Evolutionary conservation across 92 coral and sea anemone species (phyloP), one percentile per base, ranked within the genome.

Genomic region (Phymanthus crucifer): DNA sequence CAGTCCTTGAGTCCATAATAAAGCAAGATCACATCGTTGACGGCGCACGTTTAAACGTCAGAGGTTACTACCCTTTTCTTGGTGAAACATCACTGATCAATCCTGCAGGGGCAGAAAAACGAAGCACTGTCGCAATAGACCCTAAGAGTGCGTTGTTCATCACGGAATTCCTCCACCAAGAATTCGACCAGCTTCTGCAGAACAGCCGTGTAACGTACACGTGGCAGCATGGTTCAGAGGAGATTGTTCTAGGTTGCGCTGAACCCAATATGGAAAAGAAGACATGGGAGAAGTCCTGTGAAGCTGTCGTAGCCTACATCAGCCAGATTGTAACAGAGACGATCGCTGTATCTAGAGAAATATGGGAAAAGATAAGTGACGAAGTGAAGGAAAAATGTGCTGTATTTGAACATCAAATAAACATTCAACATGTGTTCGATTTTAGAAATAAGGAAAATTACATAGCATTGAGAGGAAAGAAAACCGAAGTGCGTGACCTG

Each of bases 21-120:
- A 47, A 56, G 12, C 73, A 33, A 27, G 46, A 57, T 21, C 91
- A 90, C 65, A 77, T 43, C 23, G 77, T 90, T 3, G 89, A 84
- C 26, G 71, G 68, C 8, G 50, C 47, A 18, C 45, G 61, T 32
- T 26, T 87, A 33, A 35, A 50, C 0, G 86, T 90, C 17, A 80
- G 2, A 57, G 85, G 78, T 19, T 37, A 81, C 74, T 84, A 90
- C 66, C 78, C 87, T 10, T 87, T 90, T 32, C 87, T 87, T 46
- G 83, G 65, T 4, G 82, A 90, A 54, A 50, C 78, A 33, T 40
- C 73, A 12, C 12, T 26, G 40, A 36, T n/a, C 29, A 54, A 69
- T 5, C 83, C 83, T 31, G 37, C 58, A 67, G 64, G 1, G 83
- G 83, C 61, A 36, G 69, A 26, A 79, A 71, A 23, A 79, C 35